These are phyloP conservation scores for Salmo trutta DNA, from an alignment of 2,797 vertebrate species.

Conservation along the genomic window DNA sequence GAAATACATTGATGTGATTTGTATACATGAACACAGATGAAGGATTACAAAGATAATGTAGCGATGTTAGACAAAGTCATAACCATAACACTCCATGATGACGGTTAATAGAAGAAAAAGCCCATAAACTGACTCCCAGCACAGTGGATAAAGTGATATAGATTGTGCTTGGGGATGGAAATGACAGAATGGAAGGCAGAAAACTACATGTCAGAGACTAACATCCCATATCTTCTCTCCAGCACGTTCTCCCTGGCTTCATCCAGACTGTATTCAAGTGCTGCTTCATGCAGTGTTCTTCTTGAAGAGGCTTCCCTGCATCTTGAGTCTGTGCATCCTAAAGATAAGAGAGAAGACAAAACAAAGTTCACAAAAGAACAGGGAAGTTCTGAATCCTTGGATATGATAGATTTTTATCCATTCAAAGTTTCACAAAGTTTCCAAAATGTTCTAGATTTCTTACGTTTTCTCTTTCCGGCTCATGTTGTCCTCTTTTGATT, in stretches of 20 bases:
- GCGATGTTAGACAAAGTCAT: neutral
- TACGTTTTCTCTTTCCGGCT: conserved; percentile 81
- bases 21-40: conserved; percentile 40
- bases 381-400: neutral
- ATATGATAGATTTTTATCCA: neutral
- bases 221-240: conserved; percentile 25
- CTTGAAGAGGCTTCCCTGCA: conserved; percentile 68
- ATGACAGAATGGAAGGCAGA: conserved; percentile 18
- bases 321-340: conserved; percentile 75
- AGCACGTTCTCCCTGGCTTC: conserved; percentile 35
- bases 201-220: conserved; percentile 7
- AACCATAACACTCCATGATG: conserved; percentile 35
- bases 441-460: conserved; percentile 10
- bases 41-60: conserved; percentile 58
- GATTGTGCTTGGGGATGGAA: conserved; percentile 34
- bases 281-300: conserved; percentile 58
- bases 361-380: neutral
- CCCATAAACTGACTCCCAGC: conserved; percentile 28
- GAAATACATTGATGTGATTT: neutral
- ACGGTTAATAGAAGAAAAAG: conserved; percentile 18
- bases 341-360: conserved; percentile 17
- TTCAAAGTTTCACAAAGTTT: neutral
- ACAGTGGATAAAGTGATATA: conserved; percentile 31
- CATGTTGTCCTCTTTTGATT: conserved; percentile 79
- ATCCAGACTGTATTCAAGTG: conserved; percentile 34